Conservation (phyloP, 1,140 invertebrate species). For the Penaeus vannamei region DNA sequence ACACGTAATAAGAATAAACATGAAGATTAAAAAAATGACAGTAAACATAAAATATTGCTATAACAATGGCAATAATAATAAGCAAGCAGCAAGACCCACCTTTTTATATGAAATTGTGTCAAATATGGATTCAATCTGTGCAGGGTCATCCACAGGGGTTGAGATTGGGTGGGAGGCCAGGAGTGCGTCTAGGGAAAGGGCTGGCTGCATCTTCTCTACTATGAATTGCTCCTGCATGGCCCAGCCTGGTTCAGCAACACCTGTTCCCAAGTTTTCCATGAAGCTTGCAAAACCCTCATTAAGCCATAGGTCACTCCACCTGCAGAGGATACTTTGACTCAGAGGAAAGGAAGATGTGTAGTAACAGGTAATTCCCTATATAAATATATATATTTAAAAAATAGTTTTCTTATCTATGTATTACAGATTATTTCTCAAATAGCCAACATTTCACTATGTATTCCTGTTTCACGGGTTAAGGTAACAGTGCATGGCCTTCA, state of each 20-base stretch:
- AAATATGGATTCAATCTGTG: constrained; percentile 89
- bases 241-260: constrained; percentile 78
- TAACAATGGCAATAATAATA: no score
- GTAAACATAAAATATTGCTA: no score
- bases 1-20: no score
- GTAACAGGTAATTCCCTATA: no score
- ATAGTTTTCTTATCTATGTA: no score
- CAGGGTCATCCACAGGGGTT: constrained; percentile 83
- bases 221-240: constrained; percentile 86
- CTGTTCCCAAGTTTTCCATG: constrained; percentile 81
- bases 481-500: no score
- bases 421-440: no score
- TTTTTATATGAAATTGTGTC: constrained; percentile 90
- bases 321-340: constrained; percentile 63
- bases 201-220: constrained; percentile 80
- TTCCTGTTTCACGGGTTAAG: no score
- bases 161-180: constrained; percentile 87
- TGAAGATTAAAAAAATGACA: no score
- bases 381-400: no score
- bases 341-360: not conserved
- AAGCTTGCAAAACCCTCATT: constrained; percentile 91
- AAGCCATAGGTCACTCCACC: constrained; percentile 84
- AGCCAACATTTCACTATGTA: no score
- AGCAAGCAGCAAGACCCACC: constrained; percentile 72
- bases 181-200: constrained; percentile 82